phyloP scores from a whole-genome alignment of 2,888 invertebrate genomes.

The Oeneis ivallda region DNA sequence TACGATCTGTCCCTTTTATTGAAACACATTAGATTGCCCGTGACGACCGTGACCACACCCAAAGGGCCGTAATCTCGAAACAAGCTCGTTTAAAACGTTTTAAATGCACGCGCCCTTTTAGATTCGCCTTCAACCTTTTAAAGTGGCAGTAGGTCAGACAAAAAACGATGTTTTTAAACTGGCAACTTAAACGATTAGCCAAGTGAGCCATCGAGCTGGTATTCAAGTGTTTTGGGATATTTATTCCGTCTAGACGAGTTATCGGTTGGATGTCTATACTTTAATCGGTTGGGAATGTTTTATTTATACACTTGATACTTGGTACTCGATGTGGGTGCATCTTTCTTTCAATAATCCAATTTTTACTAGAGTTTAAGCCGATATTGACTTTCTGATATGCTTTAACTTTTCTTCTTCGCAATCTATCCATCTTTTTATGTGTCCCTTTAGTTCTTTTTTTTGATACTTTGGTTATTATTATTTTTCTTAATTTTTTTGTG shows the following conservation, averaged over 20 bases:
- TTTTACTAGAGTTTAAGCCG: neutral
- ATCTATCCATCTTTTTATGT: no score
- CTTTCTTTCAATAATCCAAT: slow-evolving; percentile 2
- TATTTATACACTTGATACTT: slow-evolving; percentile 66
- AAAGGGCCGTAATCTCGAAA: slow-evolving; percentile 56
- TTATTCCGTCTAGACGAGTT: slow-evolving; percentile 78
- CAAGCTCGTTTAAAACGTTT: slow-evolving; percentile 60
- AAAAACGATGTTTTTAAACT: slow-evolving; percentile 61
- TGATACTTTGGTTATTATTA: no score
- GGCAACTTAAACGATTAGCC: slow-evolving; percentile 71
- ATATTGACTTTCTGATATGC: no score
- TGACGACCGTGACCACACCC: slow-evolving; percentile 49
- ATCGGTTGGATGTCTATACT: slow-evolving; percentile 66
- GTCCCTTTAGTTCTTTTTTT: no score
- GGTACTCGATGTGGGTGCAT: slow-evolving; percentile 15
- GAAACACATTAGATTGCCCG: slow-evolving; percentile 18
- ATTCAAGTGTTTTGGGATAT: slow-evolving; percentile 76
- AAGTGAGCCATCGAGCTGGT: slow-evolving; percentile 77
- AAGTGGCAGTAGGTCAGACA: slow-evolving; percentile 67
- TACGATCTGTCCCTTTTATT: slow-evolving; percentile 24
- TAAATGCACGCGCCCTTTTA: slow-evolving; percentile 60
- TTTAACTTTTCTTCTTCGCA: no score
- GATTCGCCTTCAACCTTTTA: slow-evolving; percentile 73
- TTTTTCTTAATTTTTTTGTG: no score
- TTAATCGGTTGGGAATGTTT: slow-evolving; percentile 73